Conservation (phyloP, 2,797 vertebrate species). For the Notolepis coatsorum region DNA sequence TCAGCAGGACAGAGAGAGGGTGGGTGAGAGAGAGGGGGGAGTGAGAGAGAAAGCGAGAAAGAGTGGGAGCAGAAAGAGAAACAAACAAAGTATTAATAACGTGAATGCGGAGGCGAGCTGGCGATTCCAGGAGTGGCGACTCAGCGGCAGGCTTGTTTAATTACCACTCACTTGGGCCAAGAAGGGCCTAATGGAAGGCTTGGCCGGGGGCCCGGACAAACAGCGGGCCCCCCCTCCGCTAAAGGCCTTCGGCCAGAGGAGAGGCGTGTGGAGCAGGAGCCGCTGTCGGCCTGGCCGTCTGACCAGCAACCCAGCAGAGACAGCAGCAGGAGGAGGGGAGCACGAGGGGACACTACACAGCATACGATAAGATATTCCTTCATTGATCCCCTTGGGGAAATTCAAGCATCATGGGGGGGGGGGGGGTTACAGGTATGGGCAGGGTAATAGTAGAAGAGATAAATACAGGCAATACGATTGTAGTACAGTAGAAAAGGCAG, state of each 20-base stretch:
- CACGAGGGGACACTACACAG: too few species aligned
- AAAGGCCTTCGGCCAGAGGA: slow-evolving; percentile 54
- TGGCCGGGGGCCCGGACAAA: slow-evolving; percentile 81
- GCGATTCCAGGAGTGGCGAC: slow-evolving; percentile 59
- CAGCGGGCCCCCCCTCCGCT: slow-evolving; percentile 65
- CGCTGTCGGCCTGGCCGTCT: background rate
- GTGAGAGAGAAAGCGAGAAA: slow-evolving; percentile 29
- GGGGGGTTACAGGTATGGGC: too few species aligned
- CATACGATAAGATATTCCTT: too few species aligned
- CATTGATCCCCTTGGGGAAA: too few species aligned
- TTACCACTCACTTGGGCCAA: slow-evolving; percentile 80
- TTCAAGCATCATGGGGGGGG: too few species aligned
- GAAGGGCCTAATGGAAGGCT: slow-evolving; percentile 82
- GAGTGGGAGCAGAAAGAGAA: slow-evolving; percentile 22
- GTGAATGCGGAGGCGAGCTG: slow-evolving; percentile 56
- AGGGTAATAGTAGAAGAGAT: too few species aligned
- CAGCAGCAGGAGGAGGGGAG: too few species aligned
- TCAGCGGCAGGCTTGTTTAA: slow-evolving; percentile 76
- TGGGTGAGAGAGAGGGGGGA: slow-evolving; percentile 7
- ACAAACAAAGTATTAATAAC: slow-evolving; percentile 63
- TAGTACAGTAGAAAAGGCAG: too few species aligned
- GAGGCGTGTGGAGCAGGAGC: too few species aligned
- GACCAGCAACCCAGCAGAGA: slow-evolving; percentile 42
- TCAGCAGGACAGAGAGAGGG: background rate
- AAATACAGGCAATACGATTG: too few species aligned